phyloP scores from a whole-genome alignment of 2,113 vertebrate species.

The Xiphophorus couchianus region DNA sequence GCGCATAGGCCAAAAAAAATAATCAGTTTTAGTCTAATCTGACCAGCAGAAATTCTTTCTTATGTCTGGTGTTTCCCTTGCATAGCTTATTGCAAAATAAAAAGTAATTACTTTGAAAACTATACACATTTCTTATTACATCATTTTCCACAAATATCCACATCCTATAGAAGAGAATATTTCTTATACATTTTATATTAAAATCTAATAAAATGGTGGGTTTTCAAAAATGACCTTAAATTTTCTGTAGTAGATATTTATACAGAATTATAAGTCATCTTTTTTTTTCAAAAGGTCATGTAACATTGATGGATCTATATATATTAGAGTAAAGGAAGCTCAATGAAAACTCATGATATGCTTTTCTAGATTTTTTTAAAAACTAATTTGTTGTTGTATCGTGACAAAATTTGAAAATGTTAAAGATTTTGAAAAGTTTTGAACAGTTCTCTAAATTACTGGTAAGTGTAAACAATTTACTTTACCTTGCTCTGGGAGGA shows the following conservation, averaged over 20 bases:
- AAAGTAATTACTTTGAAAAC: not conserved
- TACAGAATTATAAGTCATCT: too few relatives aligned
- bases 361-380: not conserved
- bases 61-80: not conserved
- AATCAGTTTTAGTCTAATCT: not conserved
- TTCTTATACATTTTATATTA: not conserved
- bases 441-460: not conserved
- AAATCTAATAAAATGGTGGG: too few relatives aligned
- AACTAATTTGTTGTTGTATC: not conserved
- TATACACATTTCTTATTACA: too few relatives aligned
- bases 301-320: too few relatives aligned
- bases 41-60: too few relatives aligned
- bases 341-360: not conserved
- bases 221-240: too few relatives aligned
- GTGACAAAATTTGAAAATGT: not conserved
- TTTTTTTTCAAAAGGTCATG: too few relatives aligned
- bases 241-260: too few relatives aligned
- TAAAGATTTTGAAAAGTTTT: not conserved
- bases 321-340: not conserved
- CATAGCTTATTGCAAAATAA: not conserved
- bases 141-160: too few relatives aligned
- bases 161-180: too few relatives aligned
- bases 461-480: not conserved
- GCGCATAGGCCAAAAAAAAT: too few relatives aligned
- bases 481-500: slow-evolving; percentile 70